Percentiles rank a stretch among this genome's conserved stretches.
Evolutionary conservation across 2,888 invertebrate species (phyloP).

Genomic region (Baronia brevicornis): DNA sequence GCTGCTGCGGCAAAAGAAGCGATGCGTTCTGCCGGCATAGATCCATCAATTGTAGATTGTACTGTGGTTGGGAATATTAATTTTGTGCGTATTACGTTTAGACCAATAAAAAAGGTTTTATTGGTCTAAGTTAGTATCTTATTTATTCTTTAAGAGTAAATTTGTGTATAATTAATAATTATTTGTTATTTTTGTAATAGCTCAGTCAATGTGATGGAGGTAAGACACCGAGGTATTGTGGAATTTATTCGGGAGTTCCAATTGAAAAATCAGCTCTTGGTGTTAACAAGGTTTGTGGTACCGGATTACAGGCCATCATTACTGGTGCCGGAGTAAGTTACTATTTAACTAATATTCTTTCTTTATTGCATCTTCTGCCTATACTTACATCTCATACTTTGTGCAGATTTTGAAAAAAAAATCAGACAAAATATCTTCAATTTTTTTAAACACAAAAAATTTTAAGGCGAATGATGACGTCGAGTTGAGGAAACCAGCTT

Average conservation of each 20-base stretch:
- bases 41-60: slow-evolving; percentile 41
- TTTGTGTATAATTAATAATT: neutral
- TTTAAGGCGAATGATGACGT: too few relatives aligned
- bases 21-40: slow-evolving; percentile 39
- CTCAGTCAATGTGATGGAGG: slow-evolving; percentile 87
- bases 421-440: neutral
- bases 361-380: too few relatives aligned
- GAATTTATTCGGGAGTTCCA: slow-evolving; percentile 88
- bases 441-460: neutral
- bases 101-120: slow-evolving; percentile 3
- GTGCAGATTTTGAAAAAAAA: too few relatives aligned
- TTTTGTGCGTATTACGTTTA: slow-evolving; percentile 42
- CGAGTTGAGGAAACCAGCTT: too few relatives aligned
- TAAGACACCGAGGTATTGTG: slow-evolving; percentile 90
- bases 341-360: neutral
- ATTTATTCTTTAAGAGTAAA: neutral
- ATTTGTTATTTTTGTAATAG: slow-evolving; percentile 50
- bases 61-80: slow-evolving; percentile 57
- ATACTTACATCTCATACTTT: too few relatives aligned
- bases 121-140: neutral
- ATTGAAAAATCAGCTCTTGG: slow-evolving; percentile 89
- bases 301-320: slow-evolving; percentile 95
- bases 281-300: slow-evolving; percentile 95
- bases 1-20: slow-evolving; percentile 57
- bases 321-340: slow-evolving; percentile 85